Base-by-base conservation (phyloP, 2,888 invertebrate genomes). In the Minunthozetes semirufus region DNA sequence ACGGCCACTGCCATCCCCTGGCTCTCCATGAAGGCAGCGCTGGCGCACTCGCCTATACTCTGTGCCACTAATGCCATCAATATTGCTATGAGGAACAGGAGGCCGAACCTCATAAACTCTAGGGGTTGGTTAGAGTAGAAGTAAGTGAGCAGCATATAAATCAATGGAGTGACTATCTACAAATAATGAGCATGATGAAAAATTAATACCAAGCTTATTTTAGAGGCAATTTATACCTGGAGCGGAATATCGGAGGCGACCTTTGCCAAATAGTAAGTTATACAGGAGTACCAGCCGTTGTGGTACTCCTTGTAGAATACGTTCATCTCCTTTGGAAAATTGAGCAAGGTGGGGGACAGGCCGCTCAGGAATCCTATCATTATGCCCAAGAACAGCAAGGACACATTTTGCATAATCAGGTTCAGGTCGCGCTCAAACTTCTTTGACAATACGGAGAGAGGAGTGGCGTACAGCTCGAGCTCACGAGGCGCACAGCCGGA, bases 281-380 rank as follows among this genome's bases (percentile, higher is more conserved):
- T 59, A 50, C 75, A 75, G 9, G 75, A 75, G 33, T 75, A 75
- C 75, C 75, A 75, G 3, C 72, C 72, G 72, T 75, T 75, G 25
- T 75, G 71, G 46, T 75, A 75, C 29, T 75, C 75, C 46, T 75
- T 75, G 53, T 71, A 29, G 4, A 75, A 75, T 0, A 71, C 72
- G 25, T 72, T 72, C 75, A 75, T 75, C 22, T 75, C 75, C 1
- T 29, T 38, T 19, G 75, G 75, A 75, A 72, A 75, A 17, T 71
- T 72, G 42, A 75, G 46, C 25, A 75, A 42, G 5, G 53, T 56
- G 0, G 59, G 61, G 1, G 61, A 22, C 9, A 75, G 42, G 8
- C 75, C 75, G 11, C 61, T 46, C 13, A 75, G 27, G 22, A 75
- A 38, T 4, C 72, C 72, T 17, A 75, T 27, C 56, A 75, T 75